Evolutionary conservation across 2,888 invertebrate species (phyloP).

Genomic region (Marronus borbonicus): DNA sequence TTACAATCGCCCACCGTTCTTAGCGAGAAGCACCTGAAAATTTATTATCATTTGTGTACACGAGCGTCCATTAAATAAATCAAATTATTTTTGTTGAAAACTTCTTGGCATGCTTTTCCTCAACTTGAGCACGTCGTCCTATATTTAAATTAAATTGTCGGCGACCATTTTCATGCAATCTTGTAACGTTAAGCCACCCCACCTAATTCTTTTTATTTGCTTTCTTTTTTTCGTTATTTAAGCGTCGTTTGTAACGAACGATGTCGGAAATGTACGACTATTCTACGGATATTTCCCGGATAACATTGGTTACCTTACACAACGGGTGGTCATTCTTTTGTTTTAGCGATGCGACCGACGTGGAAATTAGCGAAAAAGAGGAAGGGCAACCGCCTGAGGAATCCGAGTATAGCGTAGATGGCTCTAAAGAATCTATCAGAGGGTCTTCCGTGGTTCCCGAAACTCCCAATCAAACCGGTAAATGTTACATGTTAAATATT

Average conservation of each 20-base stretch:
- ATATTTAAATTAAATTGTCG: slow-evolving; percentile 8
- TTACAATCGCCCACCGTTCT: neutral
- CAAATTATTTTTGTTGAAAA: neutral
- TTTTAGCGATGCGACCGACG: slow-evolving; percentile 62
- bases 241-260: too few relatives aligned
- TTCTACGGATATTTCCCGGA: too few relatives aligned
- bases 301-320: too few relatives aligned
- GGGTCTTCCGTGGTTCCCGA: neutral
- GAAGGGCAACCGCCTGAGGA: slow-evolving; percentile 56
- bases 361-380: slow-evolving; percentile 61
- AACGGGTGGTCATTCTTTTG: neutral
- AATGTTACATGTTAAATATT: neutral
- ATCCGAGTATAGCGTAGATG: slow-evolving; percentile 24
- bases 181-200: neutral
- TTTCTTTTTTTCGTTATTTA: too few relatives aligned
- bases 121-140: neutral
- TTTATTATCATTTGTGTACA: neutral
- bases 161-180: neutral
- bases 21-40: neutral
- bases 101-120: neutral
- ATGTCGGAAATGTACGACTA: too few relatives aligned
- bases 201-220: too few relatives aligned
- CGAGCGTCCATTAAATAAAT: neutral
- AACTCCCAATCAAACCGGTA: slow-evolving; percentile 14
- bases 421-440: slow-evolving; percentile 27